Conservation (phyloP, 2,797 vertebrate species). For the Brotula barbata region DNA sequence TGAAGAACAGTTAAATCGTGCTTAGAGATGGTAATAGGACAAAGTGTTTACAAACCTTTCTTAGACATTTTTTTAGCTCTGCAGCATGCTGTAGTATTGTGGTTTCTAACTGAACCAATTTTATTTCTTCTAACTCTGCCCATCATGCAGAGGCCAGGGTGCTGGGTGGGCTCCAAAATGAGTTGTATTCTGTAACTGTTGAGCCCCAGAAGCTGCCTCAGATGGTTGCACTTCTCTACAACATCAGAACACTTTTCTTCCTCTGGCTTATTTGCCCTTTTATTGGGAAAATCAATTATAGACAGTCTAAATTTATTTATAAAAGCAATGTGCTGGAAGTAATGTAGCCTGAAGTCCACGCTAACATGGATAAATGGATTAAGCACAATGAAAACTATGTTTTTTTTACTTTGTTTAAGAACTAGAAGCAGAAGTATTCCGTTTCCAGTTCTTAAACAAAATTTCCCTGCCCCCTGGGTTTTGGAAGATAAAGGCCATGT, state of each 20-base stretch:
- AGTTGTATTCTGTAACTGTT: slow-evolving; percentile 11
- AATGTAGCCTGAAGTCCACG: slow-evolving; percentile 21
- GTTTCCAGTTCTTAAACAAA: too few species aligned
- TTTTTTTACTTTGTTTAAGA: not conserved
- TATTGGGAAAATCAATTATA: slow-evolving; percentile 46
- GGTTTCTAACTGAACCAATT: too few species aligned
- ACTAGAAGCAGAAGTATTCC: too few species aligned
- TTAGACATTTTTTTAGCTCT: too few species aligned
- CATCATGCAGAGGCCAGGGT: slow-evolving; percentile 21
- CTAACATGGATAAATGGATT: too few species aligned
- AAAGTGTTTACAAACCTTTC: too few species aligned
- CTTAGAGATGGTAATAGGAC: too few species aligned
- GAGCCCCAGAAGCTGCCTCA: not conserved
- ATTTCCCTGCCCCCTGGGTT: not conserved
- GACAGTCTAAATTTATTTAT: slow-evolving; percentile 38
- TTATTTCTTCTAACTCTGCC: too few species aligned
- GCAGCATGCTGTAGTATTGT: too few species aligned
- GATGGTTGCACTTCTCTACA: not conserved
- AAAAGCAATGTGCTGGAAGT: slow-evolving; percentile 30
- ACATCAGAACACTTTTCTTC: slow-evolving; percentile 10
- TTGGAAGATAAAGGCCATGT: not conserved
- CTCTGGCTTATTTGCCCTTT: slow-evolving; percentile 22
- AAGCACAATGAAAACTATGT: slow-evolving; percentile 10
- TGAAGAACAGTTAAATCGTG: too few species aligned
- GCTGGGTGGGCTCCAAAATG: not conserved